Evolutionary conservation across 2,888 invertebrate species (phyloP).

Genomic region (Lasioglossum vierecki): DNA sequence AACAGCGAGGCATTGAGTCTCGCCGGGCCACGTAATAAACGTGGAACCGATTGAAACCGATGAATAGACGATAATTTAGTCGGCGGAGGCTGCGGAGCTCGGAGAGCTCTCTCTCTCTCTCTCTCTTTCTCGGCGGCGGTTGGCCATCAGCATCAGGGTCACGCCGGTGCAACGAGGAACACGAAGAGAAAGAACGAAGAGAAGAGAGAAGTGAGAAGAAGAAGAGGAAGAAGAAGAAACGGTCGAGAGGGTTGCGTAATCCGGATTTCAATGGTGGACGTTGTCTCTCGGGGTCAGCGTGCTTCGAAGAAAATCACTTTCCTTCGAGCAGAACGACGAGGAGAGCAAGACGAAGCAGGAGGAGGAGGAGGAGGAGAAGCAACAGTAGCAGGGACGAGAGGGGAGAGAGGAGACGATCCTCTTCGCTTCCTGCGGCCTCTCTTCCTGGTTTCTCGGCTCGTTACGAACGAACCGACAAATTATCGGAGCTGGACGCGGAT

Average conservation of each 20-base stretch:
- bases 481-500: conserved; percentile 58
- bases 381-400: not conserved
- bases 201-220: not conserved
- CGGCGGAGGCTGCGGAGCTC: conserved; percentile 28
- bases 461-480: conserved; percentile 64
- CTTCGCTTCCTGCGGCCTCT: conserved; percentile 39
- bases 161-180: conserved; percentile 45
- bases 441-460: conserved; percentile 59
- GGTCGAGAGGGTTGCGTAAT: conserved; percentile 41
- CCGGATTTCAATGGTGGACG: conserved; percentile 42
- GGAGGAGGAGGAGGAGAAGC: not conserved
- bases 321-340: conserved; percentile 51
- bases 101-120: not conserved
- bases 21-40: conserved; percentile 9
- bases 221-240: not conserved
- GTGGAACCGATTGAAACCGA: conserved; percentile 37
- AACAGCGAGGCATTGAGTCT: conserved; percentile 6
- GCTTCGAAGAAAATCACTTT: conserved; percentile 71
- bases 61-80: conserved; percentile 53
- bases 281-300: conserved; percentile 61
- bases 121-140: not conserved
- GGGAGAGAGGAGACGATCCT: conserved; percentile 7
- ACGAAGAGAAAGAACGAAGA: not conserved
- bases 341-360: conserved; percentile 17
- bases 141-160: conserved; percentile 55